Evolutionary conservation across 2,113 vertebrate genomes (phyloP), one percentile per base, ranked within the genome.

Genomic region (Plecturocebus donacophilus): DNA sequence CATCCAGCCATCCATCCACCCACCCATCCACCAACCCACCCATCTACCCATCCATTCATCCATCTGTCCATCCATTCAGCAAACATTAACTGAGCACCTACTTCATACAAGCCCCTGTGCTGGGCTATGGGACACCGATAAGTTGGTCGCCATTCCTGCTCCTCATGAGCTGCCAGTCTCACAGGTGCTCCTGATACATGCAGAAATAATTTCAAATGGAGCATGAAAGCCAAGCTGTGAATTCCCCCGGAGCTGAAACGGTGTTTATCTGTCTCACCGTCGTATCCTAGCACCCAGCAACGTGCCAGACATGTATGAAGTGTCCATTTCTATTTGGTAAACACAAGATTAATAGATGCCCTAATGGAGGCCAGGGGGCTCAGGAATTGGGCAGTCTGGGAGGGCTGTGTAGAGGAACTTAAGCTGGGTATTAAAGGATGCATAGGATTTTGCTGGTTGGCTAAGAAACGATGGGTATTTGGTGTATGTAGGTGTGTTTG

Each of bases 261-360:
- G 49, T 85, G 91, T 88, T 94, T 87, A 75, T 94, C 83, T 79
- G 19, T 71, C 86, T 86, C 77, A 3, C 79, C 64, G 5, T 56
- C 5, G 0, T 3, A 32, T 77, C 95, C 82, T 56, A 77, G 91
- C 38, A 47, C 82, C 61, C 94, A 94, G 76, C 80, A 0, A 21
- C 2, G n/a, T 95, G 97, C 90, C 96, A 97, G 95, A 70, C 91
- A 85, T 32, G 56, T 96, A 90, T 92, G 92, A 87, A 87, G 87
- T 64, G 49, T 93, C 95, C 54, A 0, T 42, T 87, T 96, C 91
- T 96, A 21, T 90, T 80, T 96, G 96, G 92, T 92, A 96, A 96
- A 98, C 71, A 90, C 5, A 56, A 85, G 52, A 38, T 90, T 92
- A 90, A 93, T 40, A 80, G 70, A 5, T 77, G 70, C 84, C 91